phyloP scores from a whole-genome alignment of 2,888 invertebrate species.

The Tuberolachnus salignus region DNA sequence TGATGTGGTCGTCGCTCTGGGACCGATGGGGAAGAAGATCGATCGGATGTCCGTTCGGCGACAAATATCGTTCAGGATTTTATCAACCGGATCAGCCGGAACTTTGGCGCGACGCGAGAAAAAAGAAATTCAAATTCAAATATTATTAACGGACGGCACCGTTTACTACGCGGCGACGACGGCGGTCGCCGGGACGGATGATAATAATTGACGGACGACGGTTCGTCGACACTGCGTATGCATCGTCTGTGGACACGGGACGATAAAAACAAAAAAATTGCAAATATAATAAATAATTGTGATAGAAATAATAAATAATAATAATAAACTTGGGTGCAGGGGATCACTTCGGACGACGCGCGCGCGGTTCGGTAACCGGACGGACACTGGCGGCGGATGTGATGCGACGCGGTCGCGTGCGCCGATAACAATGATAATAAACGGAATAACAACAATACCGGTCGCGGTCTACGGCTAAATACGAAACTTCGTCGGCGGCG shows the following conservation, averaged over 20 bases:
- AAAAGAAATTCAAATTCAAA: no score
- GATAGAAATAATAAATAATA: no score
- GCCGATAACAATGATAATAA: neutral
- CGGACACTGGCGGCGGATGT: constrained; percentile 34
- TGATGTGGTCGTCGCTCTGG: no score
- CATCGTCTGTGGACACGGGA: no score
- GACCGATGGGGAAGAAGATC: no score
- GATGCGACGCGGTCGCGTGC: constrained; percentile 29
- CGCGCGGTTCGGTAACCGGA: constrained; percentile 11
- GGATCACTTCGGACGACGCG: neutral
- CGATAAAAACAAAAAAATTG: neutral
- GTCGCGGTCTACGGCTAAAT: neutral
- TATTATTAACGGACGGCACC: neutral
- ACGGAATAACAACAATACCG: neutral
- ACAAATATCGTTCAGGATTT: no score
- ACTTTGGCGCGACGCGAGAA: no score
- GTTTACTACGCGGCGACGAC: neutral
- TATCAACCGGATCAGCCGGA: no score
- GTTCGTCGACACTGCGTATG: no score
- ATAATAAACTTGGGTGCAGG: neutral
- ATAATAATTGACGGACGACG: no score
- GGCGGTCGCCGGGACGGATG: neutral
- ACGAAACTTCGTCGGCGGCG: neutral
- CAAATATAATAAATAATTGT: neutral
- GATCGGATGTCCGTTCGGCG: no score